Base-by-base conservation (phyloP, 2,888 invertebrate genomes). In the Spodoptera exigua region DNA sequence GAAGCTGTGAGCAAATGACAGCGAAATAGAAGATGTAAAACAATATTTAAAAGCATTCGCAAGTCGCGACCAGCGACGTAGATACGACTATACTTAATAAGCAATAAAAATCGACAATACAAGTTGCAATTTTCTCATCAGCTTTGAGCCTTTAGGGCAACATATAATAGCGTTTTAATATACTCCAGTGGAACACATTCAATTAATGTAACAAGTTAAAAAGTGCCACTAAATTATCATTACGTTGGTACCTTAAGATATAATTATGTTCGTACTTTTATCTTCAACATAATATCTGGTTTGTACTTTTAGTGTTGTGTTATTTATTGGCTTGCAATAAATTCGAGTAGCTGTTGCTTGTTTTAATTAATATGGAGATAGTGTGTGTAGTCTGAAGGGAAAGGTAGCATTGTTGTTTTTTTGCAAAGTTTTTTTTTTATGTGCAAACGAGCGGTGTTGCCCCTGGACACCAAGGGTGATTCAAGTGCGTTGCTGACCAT, bases 141-240 rank as follows among this genome's bases (percentile, higher is more conserved):
- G 49, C 66, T 61, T 67, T 41, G 63, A 61, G 62, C 61, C 76
- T 66, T 46, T 55, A 63, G 76, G 78, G 61, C 60, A 60, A 55
- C 14, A 51, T 58, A 49, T 76, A 60, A 78, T 63, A 48, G 56
- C 32, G 12, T 18, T 70, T 74, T 74, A 66, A 78, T 76, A 63
- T 37, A 65, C 56, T 70, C 57, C 51, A 54, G 52, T 73, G 66
- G 47, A 74, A 76, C 74, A 73, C 74, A 69, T 78, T 77, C 68
- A 77, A 78, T 77, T 74, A 78, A 62, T 70, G 54, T 61, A 66
- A 76, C 70, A 62, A 76, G 69, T 63, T 27, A 10, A 13, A 59
- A 77, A 64, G 66, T 64, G 61, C 65, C 47, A 58, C 61, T 76
- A 76, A 77, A 76, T 77, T 68, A 74, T 65, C 62, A 49, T 74